These are phyloP conservation scores for Drosophila nr. perissopoda DNA, from an alignment of 2,888 invertebrate genomes.

Conservation along the genomic window DNA sequence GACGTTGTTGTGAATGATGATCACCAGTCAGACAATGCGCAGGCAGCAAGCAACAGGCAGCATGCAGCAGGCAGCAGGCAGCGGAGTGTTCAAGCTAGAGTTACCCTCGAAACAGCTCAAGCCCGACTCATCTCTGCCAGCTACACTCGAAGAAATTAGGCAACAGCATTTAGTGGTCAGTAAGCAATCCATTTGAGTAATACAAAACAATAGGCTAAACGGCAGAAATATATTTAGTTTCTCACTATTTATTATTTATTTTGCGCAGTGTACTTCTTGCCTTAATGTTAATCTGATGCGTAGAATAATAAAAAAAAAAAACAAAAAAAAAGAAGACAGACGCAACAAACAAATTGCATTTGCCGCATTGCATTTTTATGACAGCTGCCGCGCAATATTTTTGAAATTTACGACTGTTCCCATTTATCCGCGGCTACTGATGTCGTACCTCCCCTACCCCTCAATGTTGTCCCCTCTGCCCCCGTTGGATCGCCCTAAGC, in stretches of 20 bases:
- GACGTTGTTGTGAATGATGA: conserved; percentile 78
- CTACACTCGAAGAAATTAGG: neutral
- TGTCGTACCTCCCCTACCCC: neutral
- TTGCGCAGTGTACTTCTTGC: neutral
- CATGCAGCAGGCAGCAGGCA: conserved; percentile 22
- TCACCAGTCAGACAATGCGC: conserved; percentile 78
- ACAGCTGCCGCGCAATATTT: conserved; percentile 71
- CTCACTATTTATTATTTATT: neutral
- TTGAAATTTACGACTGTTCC: conserved; percentile 67
- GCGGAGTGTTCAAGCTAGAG: neutral
- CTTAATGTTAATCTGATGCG: conserved; percentile 63
- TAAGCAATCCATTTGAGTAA: neutral
- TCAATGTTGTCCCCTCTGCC: neutral
- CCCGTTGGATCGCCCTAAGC: conserved; percentile 7
- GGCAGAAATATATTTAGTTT: neutral
- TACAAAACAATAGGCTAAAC: neutral
- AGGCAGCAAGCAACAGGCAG: conserved; percentile 32
- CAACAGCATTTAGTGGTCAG: neutral
- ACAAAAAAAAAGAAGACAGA: neutral
- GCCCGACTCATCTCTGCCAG: neutral
- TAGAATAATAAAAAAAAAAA: conserved; percentile 9
- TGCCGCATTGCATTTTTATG: conserved; percentile 72
- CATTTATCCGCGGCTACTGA: conserved; percentile 40
- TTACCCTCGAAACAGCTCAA: neutral
- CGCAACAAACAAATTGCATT: conserved; percentile 70